Percentiles rank a stretch among this genome's conserved stretches.
phyloP scores from a whole-genome alignment of 1,140 invertebrate genomes.

The Aporrectodea caliginosa region DNA sequence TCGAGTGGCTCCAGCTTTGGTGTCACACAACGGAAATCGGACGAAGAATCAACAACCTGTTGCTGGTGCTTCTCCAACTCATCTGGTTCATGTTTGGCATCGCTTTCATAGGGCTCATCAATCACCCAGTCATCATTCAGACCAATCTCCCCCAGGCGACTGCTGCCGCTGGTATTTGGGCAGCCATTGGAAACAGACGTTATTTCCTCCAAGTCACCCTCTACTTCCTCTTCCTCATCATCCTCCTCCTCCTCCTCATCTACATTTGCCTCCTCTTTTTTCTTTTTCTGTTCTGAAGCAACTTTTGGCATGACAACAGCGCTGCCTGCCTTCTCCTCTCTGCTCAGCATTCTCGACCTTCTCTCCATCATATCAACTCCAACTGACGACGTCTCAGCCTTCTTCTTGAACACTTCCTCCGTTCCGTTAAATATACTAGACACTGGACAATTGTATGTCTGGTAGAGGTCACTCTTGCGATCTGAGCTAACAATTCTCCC shows the following conservation, averaged over 20 bases:
- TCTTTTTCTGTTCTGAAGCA: neutral
- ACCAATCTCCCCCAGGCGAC: neutral
- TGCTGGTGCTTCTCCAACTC: neutral
- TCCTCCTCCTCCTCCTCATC: neutral
- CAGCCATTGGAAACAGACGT: neutral
- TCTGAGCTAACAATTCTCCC: neutral
- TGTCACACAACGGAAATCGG: neutral
- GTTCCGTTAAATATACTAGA: neutral
- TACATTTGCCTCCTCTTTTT: neutral
- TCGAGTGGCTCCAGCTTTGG: neutral
- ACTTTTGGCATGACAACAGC: neutral
- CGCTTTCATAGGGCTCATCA: neutral
- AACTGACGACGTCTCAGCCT: neutral
- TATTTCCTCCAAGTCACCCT: neutral
- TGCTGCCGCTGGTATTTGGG: neutral
- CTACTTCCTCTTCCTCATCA: neutral
- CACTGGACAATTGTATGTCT: neutral
- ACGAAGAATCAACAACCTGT: neutral
- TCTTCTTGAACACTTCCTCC: neutral
- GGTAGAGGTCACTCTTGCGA: neutral
- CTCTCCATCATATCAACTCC: neutral
- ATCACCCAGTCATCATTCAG: neutral
- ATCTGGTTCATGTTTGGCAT: neutral
- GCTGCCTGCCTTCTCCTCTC: neutral
- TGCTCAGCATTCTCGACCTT: neutral